phyloP scores from a whole-genome alignment of 2,797 vertebrate species.

The Bovichtus diacanthus region DNA sequence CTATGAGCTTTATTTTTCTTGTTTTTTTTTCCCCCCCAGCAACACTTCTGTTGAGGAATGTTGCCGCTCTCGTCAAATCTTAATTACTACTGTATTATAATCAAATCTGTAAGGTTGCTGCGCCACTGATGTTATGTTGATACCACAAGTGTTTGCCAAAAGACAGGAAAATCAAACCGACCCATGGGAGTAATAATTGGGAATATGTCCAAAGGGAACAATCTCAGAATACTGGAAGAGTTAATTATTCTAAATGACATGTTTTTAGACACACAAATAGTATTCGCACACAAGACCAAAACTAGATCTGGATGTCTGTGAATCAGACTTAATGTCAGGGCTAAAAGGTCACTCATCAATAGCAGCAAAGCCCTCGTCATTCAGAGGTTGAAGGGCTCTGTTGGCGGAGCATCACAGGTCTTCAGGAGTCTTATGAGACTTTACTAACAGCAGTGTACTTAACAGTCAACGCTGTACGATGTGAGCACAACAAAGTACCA shows the following conservation, averaged over 20 bases:
- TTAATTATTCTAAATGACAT: slow-evolving; percentile 32
- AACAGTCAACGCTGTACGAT: slow-evolving; percentile 9
- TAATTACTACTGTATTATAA: not conserved
- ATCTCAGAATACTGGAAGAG: slow-evolving; percentile 38
- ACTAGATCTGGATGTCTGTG: slow-evolving; percentile 11
- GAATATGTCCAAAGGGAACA: slow-evolving; percentile 38
- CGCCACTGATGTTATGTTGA: slow-evolving; percentile 9
- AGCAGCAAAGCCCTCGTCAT: slow-evolving; percentile 28
- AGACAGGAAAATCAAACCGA: slow-evolving; percentile 18
- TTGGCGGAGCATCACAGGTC: slow-evolving; percentile 44
- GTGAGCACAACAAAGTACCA: slow-evolving; percentile 27
- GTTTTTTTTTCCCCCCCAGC: slow-evolving; percentile 19
- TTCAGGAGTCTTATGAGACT: slow-evolving; percentile 4
- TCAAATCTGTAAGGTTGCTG: slow-evolving; percentile 30
- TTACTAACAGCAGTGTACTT: slow-evolving; percentile 7
- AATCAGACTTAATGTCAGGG: slow-evolving; percentile 15
- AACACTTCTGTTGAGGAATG: slow-evolving; percentile 43
- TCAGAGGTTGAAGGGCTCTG: slow-evolving; percentile 11
- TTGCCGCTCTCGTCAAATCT: slow-evolving; percentile 22
- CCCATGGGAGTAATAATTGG: slow-evolving; percentile 52
- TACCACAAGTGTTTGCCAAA: slow-evolving; percentile 32
- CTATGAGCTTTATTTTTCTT: slow-evolving; percentile 46
- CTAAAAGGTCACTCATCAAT: slow-evolving; percentile 30
- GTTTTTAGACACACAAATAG: slow-evolving; percentile 17
- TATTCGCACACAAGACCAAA: slow-evolving; percentile 17